Percentiles rank a stretch among this genome's conserved stretches.
phyloP scores from a whole-genome alignment of 2,113 vertebrate species.

The Phasianus colchicus region DNA sequence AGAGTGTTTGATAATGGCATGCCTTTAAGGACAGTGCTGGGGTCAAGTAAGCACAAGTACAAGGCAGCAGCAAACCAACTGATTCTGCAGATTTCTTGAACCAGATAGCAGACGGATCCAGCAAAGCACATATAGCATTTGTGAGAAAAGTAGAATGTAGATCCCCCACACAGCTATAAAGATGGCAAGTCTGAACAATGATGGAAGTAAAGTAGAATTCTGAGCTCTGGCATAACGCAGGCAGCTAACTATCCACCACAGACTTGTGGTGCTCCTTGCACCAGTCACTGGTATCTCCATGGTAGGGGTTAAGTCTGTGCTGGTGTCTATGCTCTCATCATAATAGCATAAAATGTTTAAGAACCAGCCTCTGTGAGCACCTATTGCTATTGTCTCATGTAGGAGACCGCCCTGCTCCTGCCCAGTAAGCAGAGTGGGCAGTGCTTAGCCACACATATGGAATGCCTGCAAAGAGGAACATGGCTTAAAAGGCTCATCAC shows the following conservation, averaged over 20 bases:
- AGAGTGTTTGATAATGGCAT: background rate
- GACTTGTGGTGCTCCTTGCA: background rate
- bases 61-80: background rate
- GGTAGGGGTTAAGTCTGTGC: background rate
- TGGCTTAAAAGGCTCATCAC: background rate
- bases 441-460: fast-evolving
- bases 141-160: background rate
- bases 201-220: background rate
- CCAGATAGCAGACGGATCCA: background rate
- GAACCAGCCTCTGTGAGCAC: background rate
- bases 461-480: background rate
- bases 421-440: background rate
- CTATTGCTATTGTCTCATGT: background rate
- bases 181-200: background rate
- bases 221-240: background rate
- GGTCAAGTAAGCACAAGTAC: background rate
- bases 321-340: background rate
- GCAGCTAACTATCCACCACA: background rate
- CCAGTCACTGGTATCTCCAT: background rate
- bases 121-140: background rate
- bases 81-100: background rate
- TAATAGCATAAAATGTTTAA: background rate
- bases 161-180: background rate
- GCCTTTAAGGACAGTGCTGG: background rate
- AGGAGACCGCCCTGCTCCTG: background rate